These are phyloP conservation scores for Lepus townsendii DNA, from an alignment of 2,797 vertebrate species.

Conservation along the genomic window DNA sequence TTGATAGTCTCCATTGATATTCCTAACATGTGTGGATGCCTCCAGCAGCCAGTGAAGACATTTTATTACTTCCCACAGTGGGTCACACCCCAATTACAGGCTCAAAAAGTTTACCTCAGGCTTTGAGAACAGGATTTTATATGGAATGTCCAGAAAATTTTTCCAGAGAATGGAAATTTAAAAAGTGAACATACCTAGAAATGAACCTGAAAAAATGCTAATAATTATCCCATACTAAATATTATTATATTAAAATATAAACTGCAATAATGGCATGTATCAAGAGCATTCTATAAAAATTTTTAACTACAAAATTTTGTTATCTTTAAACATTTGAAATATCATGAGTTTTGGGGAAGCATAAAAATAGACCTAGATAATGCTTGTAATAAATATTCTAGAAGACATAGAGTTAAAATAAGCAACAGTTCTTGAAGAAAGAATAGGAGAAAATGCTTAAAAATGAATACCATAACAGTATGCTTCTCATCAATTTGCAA, in stretches of 20 bases:
- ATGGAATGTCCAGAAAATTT: constrained; percentile 39
- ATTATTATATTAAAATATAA: neutral
- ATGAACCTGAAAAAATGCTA: neutral
- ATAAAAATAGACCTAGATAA: neutral
- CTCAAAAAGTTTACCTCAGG: constrained; percentile 66
- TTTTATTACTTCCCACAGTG: neutral
- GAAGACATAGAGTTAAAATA: neutral
- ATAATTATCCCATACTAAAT: constrained; percentile 8
- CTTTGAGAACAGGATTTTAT: constrained; percentile 64
- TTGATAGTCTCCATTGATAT: neutral
- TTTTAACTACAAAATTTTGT: neutral
- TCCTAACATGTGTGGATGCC: neutral
- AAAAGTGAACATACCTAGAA: constrained; percentile 4
- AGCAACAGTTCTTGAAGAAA: neutral
- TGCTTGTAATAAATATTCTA: neutral
- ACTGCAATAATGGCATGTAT: neutral
- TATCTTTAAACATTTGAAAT: neutral
- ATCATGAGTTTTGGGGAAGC: neutral
- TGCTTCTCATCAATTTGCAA: neutral
- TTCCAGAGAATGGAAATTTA: constrained; percentile 41
- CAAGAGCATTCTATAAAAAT: neutral
- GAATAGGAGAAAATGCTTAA: neutral
- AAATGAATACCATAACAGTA: neutral
- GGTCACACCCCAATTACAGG: constrained; percentile 49
- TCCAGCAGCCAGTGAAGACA: neutral